A percentile compares a stretch with the other conserved stretches of the same genome.
These are phyloP conservation scores for Orchesella flavescens DNA, from an alignment of 2,888 invertebrate species.

Conservation along the genomic window DNA sequence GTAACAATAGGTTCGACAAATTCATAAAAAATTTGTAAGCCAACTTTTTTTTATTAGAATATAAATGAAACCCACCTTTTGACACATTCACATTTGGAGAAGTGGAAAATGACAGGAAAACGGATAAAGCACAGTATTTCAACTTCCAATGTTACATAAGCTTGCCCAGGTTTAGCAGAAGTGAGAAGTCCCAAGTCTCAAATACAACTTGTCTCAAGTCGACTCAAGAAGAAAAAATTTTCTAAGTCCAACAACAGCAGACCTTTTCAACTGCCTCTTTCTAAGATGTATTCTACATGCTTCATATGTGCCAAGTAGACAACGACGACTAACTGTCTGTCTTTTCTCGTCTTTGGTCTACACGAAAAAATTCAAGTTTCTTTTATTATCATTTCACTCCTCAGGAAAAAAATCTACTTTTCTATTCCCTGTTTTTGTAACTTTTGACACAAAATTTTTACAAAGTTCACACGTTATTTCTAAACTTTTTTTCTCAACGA, in stretches of 20 bases:
- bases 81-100: background rate
- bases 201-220: background rate
- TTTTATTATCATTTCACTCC: conserved; percentile 36
- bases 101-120: conserved; percentile 1
- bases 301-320: background rate
- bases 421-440: background rate
- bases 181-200: background rate
- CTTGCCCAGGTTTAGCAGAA: background rate
- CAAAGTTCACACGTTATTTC: conserved; percentile 35
- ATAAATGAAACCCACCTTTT: background rate
- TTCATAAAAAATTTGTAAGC: conserved; percentile 22
- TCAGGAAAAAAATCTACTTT: conserved; percentile 1
- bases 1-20: conserved; percentile 10
- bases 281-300: background rate
- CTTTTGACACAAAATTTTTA: conserved; percentile 25
- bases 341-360: conserved; percentile 18
- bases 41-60: background rate
- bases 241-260: conserved; percentile 19
- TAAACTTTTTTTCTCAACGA: conserved; percentile 29
- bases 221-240: conserved; percentile 8
- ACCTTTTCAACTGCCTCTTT: too few relatives aligned
- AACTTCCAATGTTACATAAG: background rate
- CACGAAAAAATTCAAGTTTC: conserved; percentile 8
- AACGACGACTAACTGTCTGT: conserved; percentile 31
- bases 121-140: background rate